These are phyloP conservation scores for Ariolimax columbianus DNA, from an alignment of 2,888 invertebrate species.

Conservation along the genomic window DNA sequence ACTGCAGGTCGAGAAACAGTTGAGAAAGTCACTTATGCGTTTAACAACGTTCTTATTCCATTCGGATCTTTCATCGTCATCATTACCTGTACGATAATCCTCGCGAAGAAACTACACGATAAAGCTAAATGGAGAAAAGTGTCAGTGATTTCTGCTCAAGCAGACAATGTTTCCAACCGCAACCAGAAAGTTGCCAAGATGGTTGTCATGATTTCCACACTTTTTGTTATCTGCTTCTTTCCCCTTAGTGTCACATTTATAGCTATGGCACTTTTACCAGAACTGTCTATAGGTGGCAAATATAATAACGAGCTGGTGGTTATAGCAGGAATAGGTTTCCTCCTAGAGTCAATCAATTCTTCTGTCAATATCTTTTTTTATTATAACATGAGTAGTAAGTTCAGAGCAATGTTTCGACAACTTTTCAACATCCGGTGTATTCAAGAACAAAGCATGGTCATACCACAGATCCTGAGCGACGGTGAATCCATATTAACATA, in stretches of 20 bases:
- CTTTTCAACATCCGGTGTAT: background rate
- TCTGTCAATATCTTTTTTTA: background rate
- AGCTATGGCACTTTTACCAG: background rate
- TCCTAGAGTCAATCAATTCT: background rate
- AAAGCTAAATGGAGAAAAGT: background rate
- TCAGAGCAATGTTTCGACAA: background rate
- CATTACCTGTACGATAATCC: background rate
- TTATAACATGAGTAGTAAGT: background rate
- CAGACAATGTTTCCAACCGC: too few species aligned
- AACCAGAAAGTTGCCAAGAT: too few species aligned
- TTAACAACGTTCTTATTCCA: background rate
- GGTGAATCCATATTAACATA: too few species aligned
- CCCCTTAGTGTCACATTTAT: background rate
- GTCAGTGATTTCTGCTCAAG: too few species aligned
- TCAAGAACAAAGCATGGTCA: too few species aligned
- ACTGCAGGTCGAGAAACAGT: too few species aligned
- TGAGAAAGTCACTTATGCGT: too few species aligned
- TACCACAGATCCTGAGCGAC: too few species aligned
- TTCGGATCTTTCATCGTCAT: background rate
- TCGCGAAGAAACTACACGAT: background rate
- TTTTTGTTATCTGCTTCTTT: background rate
- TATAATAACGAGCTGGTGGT: background rate
- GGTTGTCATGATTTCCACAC: too few species aligned
- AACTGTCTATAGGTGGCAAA: background rate
- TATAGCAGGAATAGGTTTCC: background rate